Base-by-base conservation (phyloP, 2,888 invertebrate species). In the Schrankia costaestrigalis region DNA sequence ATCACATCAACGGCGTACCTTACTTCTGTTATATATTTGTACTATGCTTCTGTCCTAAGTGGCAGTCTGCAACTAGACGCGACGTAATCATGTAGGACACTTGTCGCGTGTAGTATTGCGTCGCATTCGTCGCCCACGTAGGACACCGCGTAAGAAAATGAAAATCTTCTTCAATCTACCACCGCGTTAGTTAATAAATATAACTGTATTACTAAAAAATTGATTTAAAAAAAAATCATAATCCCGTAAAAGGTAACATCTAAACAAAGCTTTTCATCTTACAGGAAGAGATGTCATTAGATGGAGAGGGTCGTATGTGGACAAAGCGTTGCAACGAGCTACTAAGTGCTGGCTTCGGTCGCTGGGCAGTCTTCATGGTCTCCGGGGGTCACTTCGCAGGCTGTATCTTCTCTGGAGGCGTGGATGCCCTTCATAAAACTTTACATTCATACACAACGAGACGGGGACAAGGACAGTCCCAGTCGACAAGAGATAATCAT, bases 391-490 rank as follows among this genome's bases (percentile, higher is more conserved):
- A 81, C 32, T 84, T 85, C 31, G 84, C 84, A 0, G 85, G 83
- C 1, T 82, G 78, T 5, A 69, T 86, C 18, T 84, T 86, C 44
- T 62, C 74, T 2, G 84, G 81, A 62, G 41, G 87, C 77, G 61
- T 81, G 80, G 35, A 78, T 88, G 59, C 84, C 74, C 52, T 83
- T 1, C 96, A 96, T 64, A 96, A 96, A 79, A 95, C 96, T 0
- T 92, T 95, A 57, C 96, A 96, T 70, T 92, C 93, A 28, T 97
- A 97, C 65, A 95, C 95, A 4, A 93, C 95, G 0, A 80, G 96
- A 22, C 92, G 95, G 0, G 95, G 95, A 19, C 95, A 96, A 71
- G 96, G 96, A 0, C 92, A 94, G 21, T 88, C 93, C 0, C 96
- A 97, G 75, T 87, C 89, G 6, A 79, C 90, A 0, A 82, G 91